phyloP scores from a whole-genome alignment of 1,140 invertebrate species.

The Pogonomyrmex californicus region DNA sequence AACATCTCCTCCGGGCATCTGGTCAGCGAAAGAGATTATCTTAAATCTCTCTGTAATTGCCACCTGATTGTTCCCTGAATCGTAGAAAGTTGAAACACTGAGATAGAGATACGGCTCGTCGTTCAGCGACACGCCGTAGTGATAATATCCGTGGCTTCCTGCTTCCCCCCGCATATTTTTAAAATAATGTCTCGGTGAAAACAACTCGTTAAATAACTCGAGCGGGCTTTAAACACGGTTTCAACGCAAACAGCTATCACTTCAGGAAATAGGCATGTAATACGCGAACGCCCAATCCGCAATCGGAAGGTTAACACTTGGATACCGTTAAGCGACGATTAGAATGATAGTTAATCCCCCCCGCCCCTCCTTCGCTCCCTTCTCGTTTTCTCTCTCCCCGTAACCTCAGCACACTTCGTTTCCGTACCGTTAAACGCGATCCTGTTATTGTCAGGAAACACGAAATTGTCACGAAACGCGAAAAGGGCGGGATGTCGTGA shows the following conservation, averaged over 20 bases:
- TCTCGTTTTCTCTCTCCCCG: neutral
- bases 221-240: neutral
- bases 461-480: neutral
- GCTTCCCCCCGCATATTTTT: neutral
- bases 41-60: conserved; percentile 15
- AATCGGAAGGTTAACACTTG: conserved; percentile 37
- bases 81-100: conserved; percentile 35
- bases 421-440: conserved; percentile 59
- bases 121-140: neutral
- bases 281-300: neutral
- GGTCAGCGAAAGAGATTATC: conserved; percentile 33
- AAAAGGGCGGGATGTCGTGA: neutral
- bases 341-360: neutral
- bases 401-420: neutral
- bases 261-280: neutral
- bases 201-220: neutral
- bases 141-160: neutral
- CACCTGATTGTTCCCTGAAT: conserved; percentile 24
- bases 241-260: neutral
- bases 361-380: neutral
- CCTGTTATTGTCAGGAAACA: neutral
- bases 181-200: neutral
- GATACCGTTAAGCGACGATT: conserved; percentile 20
- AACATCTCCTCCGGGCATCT: neutral
- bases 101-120: neutral